Evolutionary conservation across 2,797 vertebrate genomes (phyloP).

Genomic region (Steatocranus sp.): DNA sequence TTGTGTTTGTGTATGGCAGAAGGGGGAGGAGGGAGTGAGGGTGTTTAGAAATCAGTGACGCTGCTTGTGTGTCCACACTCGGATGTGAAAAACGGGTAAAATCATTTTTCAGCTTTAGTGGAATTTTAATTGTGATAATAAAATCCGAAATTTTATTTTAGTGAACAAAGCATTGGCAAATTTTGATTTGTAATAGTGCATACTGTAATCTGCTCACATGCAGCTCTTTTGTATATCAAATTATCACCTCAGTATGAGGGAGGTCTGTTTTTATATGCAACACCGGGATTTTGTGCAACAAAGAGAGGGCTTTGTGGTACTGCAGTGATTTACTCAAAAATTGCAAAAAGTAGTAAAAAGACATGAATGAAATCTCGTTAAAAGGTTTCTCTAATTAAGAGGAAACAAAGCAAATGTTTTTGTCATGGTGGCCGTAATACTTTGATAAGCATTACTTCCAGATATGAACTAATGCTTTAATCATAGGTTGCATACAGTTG

Average conservation of each 20-base stretch:
- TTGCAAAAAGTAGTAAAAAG: not conserved
- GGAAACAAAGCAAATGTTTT: not conserved
- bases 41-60: not conserved
- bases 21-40: not conserved
- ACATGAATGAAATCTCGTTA: not conserved
- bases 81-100: not conserved
- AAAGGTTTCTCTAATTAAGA: not conserved
- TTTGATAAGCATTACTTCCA: not conserved
- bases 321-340: not conserved
- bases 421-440: not conserved
- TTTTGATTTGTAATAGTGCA: not conserved
- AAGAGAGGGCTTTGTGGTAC: not conserved
- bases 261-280: not conserved
- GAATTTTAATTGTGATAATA: not conserved
- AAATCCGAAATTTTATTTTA: not conserved
- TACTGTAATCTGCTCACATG: not conserved
- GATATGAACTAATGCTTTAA: not conserved
- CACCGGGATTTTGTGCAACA: not conserved
- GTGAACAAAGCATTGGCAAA: not conserved
- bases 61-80: not conserved
- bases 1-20: slow-evolving; percentile 20
- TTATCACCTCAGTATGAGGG: not conserved
- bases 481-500: not conserved
- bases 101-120: not conserved
- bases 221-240: not conserved